Percentiles rank a stretch among this genome's conserved stretches.
Conservation (phyloP, 2,888 invertebrate genomes). For the Polylopha cassiicola region DNA sequence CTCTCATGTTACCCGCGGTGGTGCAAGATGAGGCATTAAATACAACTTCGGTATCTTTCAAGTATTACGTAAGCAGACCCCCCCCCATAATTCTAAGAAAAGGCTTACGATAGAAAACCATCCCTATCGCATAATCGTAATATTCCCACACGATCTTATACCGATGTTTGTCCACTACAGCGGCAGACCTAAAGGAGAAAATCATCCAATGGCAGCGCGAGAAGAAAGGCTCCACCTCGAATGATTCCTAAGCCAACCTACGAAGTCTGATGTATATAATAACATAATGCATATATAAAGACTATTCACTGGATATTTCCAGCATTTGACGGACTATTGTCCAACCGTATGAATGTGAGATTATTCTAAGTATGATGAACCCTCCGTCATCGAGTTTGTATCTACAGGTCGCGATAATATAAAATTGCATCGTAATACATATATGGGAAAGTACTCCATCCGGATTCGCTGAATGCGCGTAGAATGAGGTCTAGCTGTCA, state of each 20-base stretch:
- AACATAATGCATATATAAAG: constrained; percentile 53
- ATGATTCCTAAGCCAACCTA: constrained; percentile 50
- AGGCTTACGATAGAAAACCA: too few relatives aligned
- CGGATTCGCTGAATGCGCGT: too few relatives aligned
- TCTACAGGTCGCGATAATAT: too few relatives aligned
- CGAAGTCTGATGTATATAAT: constrained; percentile 73
- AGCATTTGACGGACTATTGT: constrained; percentile 63
- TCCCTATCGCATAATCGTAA: too few relatives aligned
- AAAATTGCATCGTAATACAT: too few relatives aligned
- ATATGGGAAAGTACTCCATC: too few relatives aligned
- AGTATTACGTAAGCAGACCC: too few relatives aligned
- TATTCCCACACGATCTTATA: too few relatives aligned
- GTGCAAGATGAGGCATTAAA: too few relatives aligned
- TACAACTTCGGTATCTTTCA: too few relatives aligned
- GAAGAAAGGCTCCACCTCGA: constrained; percentile 76
- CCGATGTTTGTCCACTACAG: constrained; percentile 66
- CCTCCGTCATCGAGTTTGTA: constrained; percentile 15
- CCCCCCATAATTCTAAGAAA: too few relatives aligned
- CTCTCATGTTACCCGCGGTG: background rate
- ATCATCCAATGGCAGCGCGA: constrained; percentile 92
- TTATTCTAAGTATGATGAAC: constrained; percentile 52
- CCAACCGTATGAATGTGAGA: constrained; percentile 65
- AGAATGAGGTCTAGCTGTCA: too few relatives aligned
- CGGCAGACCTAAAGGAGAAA: constrained; percentile 88
- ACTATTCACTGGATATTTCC: constrained; percentile 55